Conservation (phyloP, 2,113 vertebrate genomes). For the Meriones unguiculatus region DNA sequence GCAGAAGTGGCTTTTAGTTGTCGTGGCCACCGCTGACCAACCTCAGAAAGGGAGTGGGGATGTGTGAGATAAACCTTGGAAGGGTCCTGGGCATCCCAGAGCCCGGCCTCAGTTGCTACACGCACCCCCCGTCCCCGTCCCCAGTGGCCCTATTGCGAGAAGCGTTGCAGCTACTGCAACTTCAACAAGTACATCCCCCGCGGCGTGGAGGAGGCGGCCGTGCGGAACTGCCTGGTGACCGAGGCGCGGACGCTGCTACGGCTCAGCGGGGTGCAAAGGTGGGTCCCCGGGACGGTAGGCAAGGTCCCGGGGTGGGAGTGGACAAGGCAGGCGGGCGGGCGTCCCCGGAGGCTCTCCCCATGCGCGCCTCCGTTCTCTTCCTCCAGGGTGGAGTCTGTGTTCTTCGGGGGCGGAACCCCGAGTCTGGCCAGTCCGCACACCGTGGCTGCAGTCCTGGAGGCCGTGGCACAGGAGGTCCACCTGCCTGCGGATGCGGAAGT, state of each 20-base stretch:
- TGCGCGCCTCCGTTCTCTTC: slow-evolving; percentile 3
- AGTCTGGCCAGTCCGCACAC: slow-evolving; percentile 92
- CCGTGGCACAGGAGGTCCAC: slow-evolving; percentile 77
- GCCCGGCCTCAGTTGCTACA: background rate
- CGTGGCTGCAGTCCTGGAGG: slow-evolving; percentile 89
- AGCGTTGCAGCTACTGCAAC: slow-evolving; percentile 95
- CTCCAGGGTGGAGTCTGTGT: slow-evolving; percentile 92
- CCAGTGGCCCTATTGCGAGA: slow-evolving; percentile 97
- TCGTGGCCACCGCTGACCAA: background rate
- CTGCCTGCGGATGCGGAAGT: slow-evolving; percentile 89
- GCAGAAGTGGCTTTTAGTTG: background rate
- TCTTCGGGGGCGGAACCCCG: slow-evolving; percentile 96
- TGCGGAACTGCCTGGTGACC: slow-evolving; percentile 89
- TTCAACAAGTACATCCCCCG: slow-evolving; percentile 95
- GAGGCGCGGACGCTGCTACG: slow-evolving; percentile 90
- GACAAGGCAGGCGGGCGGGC: too few relatives aligned
- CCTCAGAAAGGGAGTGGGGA: background rate
- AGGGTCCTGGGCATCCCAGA: background rate
- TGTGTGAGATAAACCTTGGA: background rate
- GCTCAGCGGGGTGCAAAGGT: slow-evolving; percentile 91
- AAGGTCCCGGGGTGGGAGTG: background rate
- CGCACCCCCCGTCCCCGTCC: background rate
- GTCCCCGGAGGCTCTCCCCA: background rate
- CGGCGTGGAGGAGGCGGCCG: slow-evolving; percentile 84
- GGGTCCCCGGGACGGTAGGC: background rate